Conservation (phyloP, 2,113 vertebrate species). For the Nipponia nippon region DNA sequence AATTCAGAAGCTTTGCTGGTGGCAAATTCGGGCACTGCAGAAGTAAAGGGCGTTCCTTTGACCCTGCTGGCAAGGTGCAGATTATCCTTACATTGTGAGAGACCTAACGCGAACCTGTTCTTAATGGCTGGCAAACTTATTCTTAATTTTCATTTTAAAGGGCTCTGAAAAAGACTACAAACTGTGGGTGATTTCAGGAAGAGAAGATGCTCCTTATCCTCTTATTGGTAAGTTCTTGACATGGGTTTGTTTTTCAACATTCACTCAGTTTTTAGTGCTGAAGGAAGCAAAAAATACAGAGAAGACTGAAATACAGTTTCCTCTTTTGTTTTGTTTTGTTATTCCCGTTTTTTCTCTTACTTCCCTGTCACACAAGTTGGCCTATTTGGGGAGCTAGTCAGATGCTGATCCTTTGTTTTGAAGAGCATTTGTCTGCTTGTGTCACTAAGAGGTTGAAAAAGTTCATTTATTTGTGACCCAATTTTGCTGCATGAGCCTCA, state of each 20-base stretch:
- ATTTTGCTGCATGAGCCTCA: neutral
- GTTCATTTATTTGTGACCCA: neutral
- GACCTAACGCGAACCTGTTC: neutral
- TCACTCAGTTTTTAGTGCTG: neutral
- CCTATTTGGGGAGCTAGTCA: neutral
- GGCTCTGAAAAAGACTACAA: conserved; percentile 89
- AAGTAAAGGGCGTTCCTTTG: neutral
- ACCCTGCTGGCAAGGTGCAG: neutral
- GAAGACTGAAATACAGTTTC: neutral
- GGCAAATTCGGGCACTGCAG: neutral
- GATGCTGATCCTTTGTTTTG: neutral
- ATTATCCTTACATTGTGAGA: neutral
- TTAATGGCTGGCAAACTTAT: neutral
- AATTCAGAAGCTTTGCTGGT: neutral
- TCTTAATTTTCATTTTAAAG: conserved; percentile 71
- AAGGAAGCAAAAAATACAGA: neutral
- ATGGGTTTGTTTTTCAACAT: neutral
- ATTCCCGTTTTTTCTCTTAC: neutral
- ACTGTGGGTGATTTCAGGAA: conserved; percentile 93
- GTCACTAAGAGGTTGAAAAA: neutral
- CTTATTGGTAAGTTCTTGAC: conserved; percentile 87
- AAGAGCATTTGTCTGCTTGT: neutral
- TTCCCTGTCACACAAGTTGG: neutral
- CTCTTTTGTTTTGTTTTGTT: neutral
- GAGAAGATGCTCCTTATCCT: conserved; percentile 91